These are phyloP conservation scores for Oligia fasciuncula DNA, from an alignment of 2,888 invertebrate genomes.

Conservation along the genomic window DNA sequence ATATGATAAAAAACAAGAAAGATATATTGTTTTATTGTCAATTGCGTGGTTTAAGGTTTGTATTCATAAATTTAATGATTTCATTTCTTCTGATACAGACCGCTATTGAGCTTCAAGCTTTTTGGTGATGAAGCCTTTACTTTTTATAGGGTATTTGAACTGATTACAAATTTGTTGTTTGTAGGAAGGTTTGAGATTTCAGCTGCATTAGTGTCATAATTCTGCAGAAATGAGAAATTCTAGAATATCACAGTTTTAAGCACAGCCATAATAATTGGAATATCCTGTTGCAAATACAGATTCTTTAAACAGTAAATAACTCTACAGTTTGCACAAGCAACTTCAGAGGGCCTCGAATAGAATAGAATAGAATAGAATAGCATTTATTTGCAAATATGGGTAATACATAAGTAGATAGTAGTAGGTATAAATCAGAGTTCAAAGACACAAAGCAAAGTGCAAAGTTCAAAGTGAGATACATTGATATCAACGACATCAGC, in stretches of 20 bases:
- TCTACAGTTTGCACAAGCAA: not conserved
- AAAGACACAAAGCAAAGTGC: no score
- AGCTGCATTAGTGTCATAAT: not conserved
- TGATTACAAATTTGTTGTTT: not conserved
- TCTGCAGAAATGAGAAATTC: not conserved
- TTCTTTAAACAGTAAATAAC: not conserved
- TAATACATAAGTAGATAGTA: no score
- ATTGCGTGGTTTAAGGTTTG: not conserved
- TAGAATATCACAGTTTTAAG: not conserved
- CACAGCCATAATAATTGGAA: not conserved
- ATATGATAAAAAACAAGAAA: not conserved
- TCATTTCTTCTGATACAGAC: not conserved
- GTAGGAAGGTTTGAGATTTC: not conserved
- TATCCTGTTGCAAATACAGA: not conserved
- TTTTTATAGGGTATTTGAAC: not conserved
- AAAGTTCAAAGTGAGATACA: not conserved
- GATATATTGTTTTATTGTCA: not conserved
- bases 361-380: no score
- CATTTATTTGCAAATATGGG: no score
- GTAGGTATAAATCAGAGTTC: no score
- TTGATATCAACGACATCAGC: not conserved
- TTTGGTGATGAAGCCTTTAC: not conserved
- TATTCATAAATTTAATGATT: not conserved
- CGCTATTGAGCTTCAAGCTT: not conserved
- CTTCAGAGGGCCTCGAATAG: not conserved